Conservation (phyloP, 2,888 invertebrate species). For the Physocephala rufipes region DNA sequence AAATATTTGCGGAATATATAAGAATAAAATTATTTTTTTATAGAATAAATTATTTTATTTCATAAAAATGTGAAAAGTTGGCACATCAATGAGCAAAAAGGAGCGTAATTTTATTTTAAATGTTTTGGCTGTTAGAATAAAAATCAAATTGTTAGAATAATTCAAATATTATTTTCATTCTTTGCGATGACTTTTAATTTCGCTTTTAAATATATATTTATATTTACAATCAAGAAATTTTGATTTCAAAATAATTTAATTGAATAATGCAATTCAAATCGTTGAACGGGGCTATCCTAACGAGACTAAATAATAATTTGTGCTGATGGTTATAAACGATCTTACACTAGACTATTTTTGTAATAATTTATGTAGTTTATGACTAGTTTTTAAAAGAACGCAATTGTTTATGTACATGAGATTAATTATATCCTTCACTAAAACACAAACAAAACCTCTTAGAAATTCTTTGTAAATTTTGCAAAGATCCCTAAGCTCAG, state of each 20-base stretch:
- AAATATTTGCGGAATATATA: too few relatives aligned
- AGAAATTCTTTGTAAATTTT: not conserved
- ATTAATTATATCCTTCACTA: not conserved
- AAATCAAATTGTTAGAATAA: not conserved
- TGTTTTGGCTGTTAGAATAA: not conserved
- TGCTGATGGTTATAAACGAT: not conserved
- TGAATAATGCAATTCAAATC: not conserved
- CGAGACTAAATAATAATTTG: not conserved
- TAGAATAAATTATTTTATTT: too few relatives aligned
- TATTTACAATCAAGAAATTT: not conserved
- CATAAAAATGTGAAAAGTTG: too few relatives aligned
- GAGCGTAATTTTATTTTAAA: too few relatives aligned
- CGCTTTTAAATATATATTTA: not conserved
- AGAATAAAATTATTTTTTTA: too few relatives aligned
- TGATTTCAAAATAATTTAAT: not conserved
- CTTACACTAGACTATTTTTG: not conserved
- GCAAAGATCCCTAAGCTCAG: not conserved
- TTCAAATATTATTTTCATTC: not conserved
- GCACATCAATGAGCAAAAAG: too few relatives aligned
- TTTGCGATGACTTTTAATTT: not conserved
- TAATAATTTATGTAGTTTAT: not conserved
- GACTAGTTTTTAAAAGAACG: not conserved
- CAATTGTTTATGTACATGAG: constrained; percentile 3
- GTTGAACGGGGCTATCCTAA: too few relatives aligned
- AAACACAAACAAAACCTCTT: not conserved